phyloP scores from a whole-genome alignment of 2,888 invertebrate species.

The Cephus runcator region DNA sequence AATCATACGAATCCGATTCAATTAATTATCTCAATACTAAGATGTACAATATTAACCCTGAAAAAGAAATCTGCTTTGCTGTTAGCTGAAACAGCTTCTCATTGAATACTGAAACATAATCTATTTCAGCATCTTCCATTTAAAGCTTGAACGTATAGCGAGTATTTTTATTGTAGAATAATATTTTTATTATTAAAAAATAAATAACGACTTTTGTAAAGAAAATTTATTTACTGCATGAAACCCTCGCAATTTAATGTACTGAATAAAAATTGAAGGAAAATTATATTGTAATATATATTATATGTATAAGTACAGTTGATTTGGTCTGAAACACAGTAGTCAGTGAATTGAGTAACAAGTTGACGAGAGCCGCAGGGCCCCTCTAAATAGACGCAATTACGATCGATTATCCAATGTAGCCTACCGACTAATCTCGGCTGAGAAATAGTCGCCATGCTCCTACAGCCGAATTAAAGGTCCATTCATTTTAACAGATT shows the following conservation, averaged over 20 bases:
- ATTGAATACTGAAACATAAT: background rate
- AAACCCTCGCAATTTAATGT: background rate
- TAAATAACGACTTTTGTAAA: background rate
- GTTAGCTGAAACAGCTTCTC: background rate
- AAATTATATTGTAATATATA: background rate
- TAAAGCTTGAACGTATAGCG: background rate
- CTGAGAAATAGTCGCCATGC: constrained; percentile 7
- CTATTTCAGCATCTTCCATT: background rate
- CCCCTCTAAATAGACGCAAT: constrained; percentile 37
- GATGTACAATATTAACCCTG: background rate
- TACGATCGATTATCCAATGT: constrained; percentile 46
- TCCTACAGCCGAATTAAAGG: background rate
- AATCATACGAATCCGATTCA: background rate
- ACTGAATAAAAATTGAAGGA: background rate
- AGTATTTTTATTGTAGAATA: background rate
- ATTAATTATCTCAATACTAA: background rate
- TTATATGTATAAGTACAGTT: background rate
- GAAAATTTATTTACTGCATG: background rate
- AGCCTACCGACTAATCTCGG: constrained; percentile 34
- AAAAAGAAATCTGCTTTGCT: background rate
- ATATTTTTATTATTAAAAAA: background rate
- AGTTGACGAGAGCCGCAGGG: background rate
- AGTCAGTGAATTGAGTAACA: background rate
- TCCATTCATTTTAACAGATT: background rate
- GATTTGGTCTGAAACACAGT: background rate